These are phyloP conservation scores for Aptenodytes forsteri DNA, from an alignment of 2,113 vertebrate genomes.

Conservation along the genomic window DNA sequence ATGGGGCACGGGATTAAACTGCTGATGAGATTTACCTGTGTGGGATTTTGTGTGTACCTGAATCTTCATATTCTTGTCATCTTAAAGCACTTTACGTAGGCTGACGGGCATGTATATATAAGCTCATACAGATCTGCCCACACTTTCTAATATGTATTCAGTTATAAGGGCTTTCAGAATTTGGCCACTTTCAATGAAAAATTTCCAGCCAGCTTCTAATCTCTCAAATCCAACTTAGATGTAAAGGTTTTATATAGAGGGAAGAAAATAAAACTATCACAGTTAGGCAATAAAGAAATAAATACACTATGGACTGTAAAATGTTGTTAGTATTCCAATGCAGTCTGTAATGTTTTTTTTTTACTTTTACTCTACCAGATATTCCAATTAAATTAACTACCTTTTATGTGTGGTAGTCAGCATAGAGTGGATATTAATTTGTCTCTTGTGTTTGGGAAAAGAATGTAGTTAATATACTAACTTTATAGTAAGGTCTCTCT, in stretches of 20 bases:
- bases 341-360: not conserved
- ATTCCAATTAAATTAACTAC: constrained; percentile 41
- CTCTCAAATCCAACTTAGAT: not conserved
- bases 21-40: not conserved
- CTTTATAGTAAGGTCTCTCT: not conserved
- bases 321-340: constrained; percentile 1
- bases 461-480: not conserved
- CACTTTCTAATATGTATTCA: not conserved
- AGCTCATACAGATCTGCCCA: not conserved
- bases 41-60: not conserved
- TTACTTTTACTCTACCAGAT: not conserved
- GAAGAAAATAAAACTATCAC: constrained; percentile 31
- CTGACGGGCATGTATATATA: not conserved
- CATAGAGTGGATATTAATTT: constrained; percentile 30
- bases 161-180: not conserved
- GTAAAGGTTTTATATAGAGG: not conserved
- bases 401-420: not conserved
- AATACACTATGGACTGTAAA: not conserved
- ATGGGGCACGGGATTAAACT: not conserved
- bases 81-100: not conserved
- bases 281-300: constrained; percentile 11
- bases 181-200: not conserved
- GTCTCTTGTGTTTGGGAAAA: constrained; percentile 31
- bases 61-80: not conserved
- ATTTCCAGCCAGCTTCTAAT: not conserved